Conservation (phyloP, 2,113 vertebrate species). For the Aptenodytes forsteri region DNA sequence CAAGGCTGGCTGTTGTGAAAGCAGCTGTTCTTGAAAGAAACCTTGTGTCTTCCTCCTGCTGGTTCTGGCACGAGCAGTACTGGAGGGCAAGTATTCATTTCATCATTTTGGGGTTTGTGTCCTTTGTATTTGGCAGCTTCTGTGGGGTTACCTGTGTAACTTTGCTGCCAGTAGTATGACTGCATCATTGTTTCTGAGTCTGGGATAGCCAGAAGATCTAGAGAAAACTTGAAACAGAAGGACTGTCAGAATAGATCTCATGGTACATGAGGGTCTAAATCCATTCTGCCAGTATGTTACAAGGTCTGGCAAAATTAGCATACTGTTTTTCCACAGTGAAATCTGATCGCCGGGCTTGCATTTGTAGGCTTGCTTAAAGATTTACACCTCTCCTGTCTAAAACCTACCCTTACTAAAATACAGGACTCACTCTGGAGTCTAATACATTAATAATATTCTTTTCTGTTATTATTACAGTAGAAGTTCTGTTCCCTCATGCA, state of each 20-base stretch:
- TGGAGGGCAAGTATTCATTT: background rate
- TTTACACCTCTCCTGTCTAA: background rate
- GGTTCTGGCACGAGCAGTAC: background rate
- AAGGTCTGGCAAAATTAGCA: background rate
- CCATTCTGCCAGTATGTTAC: background rate
- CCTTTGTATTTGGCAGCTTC: background rate
- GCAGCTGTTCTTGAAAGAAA: background rate
- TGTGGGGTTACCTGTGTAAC: background rate
- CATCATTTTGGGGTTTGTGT: background rate
- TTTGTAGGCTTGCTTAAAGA: background rate
- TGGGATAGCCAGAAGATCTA: background rate
- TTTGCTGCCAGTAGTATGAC: background rate
- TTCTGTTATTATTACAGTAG: background rate
- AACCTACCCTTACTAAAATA: background rate
- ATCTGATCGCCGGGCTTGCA: background rate
- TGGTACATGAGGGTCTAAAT: background rate
- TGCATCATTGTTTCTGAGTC: background rate
- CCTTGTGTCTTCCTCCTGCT: background rate
- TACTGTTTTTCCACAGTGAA: background rate
- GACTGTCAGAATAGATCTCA: background rate
- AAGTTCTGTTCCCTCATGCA: background rate
- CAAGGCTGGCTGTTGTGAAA: background rate
- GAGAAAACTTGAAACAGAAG: background rate
- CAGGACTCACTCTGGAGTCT: background rate
- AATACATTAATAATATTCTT: background rate